Evolutionary conservation across 2,113 vertebrate species (phyloP), one percentile per base, ranked within the genome.

Genomic region (Ahaetulla prasina): DNA sequence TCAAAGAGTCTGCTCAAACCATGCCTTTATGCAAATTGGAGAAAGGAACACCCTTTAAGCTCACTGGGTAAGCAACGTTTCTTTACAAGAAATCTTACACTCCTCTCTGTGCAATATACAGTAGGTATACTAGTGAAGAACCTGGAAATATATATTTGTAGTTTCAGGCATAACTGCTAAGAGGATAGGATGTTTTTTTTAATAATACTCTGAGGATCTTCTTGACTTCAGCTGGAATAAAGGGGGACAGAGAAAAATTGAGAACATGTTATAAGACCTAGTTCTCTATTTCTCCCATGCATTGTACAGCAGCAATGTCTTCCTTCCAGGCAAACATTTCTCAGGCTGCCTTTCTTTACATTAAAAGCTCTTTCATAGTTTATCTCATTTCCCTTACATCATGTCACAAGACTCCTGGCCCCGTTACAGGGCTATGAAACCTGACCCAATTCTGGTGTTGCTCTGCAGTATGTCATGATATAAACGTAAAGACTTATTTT

Each of bases 281-380:
- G 63, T 39, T n/a, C 90, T 93, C 74, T 47, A 1, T 91, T 96
- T 89, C 88, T 91, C 74, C 91, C 89, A 43, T 16, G 43, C 55
- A 39, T 90, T 39, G 54, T 47, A 18, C 23, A 85, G 94, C 87
- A 94, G 91, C 93, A 96, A 94, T 93, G 91, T 39, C 68, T 94
- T 96, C 88, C 90, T 97, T 95, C 94, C 95, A 94, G 90, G 88
- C 39, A 86, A 92, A 92, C 2, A 74, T 95, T 84, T 80, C 94
- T 95, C 92, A 96, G 95, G 96, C 80, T 93, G 94, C 85, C 90
- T 96, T 96, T 96, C 94, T 96, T 96, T 96, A 95, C 90, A 94
- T 95, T 95, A 93, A 93, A 96, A 53, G 53, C 47, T 47, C n/a
- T 91, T 85, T 91, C 93, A 95, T 94, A 53, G 52, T 94, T 92